Evolutionary conservation across 2,797 vertebrate species (phyloP), one percentile per base, ranked within the genome.

Genomic region (Pelodytes ibericus): DNA sequence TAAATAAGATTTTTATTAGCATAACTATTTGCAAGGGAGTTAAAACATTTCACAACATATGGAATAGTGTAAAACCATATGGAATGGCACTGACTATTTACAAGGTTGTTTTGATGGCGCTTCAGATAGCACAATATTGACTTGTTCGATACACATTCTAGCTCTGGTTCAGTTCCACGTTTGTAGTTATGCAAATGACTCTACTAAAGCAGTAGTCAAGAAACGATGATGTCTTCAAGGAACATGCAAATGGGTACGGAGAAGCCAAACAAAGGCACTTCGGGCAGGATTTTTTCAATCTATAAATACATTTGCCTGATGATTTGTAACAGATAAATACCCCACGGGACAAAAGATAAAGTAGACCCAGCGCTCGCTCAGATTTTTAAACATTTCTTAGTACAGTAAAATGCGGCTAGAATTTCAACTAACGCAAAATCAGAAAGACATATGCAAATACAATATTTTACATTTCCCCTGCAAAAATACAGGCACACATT

Each of bases 241-340:
- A 53, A 70, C 63, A 76, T 75, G 74, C 74, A 75, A 75, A 75
- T 70, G 59, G 70, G 44, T 69, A 56, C 9, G 31, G 64, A 69
- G 51, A 70, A 70, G 53, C 47, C 57, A 70, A 70, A 70, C 73
- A 75, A 61, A 75, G 58, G 47, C 64, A 75, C 65, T 75, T 47
- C 57, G 53, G 73, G 73, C 73, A 53, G 68, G 74, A 76, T 63
- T 41, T 70, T 76, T 76, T 62, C 59, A 57, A 76, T 62, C 66
- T 59, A 49, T 70, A 76, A 76, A 70, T 70, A 69, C 59, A 76
- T 70, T 76, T 70, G 66, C 58, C 51, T 76, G 57, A 75, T 69
- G 64, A 68, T 75, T 75, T 76, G 44, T 76, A 76, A 76, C 74
- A 69, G 44, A 30, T 44, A 70, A 76, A 76, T 63, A 70, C 57